Conservation (phyloP, 2,113 vertebrate species). For the Nothobranchius furzeri region DNA sequence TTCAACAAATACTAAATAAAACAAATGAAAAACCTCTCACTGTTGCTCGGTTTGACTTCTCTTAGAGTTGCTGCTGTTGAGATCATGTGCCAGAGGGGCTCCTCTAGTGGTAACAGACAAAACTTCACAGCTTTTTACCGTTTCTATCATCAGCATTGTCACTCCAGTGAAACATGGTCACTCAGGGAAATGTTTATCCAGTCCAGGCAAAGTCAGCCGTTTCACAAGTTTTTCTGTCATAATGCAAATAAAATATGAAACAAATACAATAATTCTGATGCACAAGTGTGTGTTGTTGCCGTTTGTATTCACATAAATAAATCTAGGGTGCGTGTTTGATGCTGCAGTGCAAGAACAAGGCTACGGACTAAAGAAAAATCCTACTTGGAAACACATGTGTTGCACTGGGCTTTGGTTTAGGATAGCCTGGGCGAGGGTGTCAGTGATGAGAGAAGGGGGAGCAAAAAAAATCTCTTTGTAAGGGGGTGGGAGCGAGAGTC, state of each 20-base stretch:
- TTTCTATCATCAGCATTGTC: neutral
- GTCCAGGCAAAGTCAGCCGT: neutral
- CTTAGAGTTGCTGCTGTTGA: neutral
- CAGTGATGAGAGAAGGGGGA: slow-evolving; percentile 60
- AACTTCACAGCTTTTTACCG: slow-evolving; percentile 31
- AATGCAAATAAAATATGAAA: neutral
- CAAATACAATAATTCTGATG: neutral
- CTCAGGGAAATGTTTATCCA: neutral
- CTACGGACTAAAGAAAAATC: slow-evolving; percentile 56
- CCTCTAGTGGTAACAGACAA: slow-evolving; percentile 70
- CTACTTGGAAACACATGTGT: slow-evolving; percentile 79
- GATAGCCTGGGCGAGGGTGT: slow-evolving; percentile 60
- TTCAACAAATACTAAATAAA: neutral
- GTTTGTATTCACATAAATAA: slow-evolving; percentile 55
- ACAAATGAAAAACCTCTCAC: neutral
- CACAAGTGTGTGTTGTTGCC: slow-evolving; percentile 14
- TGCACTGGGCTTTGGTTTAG: slow-evolving; percentile 55
- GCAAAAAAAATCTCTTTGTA: slow-evolving; percentile 34
- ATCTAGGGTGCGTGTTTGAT: slow-evolving; percentile 12
- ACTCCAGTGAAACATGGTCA: neutral
- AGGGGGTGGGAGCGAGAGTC: slow-evolving; percentile 40
- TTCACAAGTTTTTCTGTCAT: neutral
- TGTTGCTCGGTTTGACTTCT: neutral
- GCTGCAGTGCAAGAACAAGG: slow-evolving; percentile 47
- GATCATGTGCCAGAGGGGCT: slow-evolving; percentile 58